Percentiles rank a stretch among this genome's conserved stretches.
Conservation (phyloP, 2,797 vertebrate genomes). For the Emys orbicularis region DNA sequence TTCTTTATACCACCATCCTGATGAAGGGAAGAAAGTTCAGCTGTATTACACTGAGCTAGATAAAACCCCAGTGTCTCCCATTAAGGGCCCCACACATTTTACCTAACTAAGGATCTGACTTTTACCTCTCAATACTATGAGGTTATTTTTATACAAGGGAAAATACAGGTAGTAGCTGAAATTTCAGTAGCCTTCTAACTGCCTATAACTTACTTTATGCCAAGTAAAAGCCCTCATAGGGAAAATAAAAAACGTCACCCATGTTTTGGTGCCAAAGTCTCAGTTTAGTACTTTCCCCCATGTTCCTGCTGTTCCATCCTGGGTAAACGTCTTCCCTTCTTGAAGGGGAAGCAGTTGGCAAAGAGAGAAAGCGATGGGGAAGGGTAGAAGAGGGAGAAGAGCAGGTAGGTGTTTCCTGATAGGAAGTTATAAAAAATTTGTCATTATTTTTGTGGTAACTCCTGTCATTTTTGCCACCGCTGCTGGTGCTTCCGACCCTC, state of each 20-base stretch:
- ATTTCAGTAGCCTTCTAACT: no score
- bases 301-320: neutral
- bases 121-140: neutral
- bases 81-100: neutral
- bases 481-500: neutral
- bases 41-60: neutral
- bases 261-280: neutral
- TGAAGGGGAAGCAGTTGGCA: neutral
- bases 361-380: neutral
- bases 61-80: neutral
- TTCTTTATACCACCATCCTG: neutral
- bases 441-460: neutral
- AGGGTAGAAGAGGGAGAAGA: neutral
- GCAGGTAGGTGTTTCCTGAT: no score
- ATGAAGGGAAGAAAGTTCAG: neutral
- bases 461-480: neutral
- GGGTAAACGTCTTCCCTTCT: neutral
- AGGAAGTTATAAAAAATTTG: neutral
- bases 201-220: no score
- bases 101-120: neutral
- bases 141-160: no score
- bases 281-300: neutral
- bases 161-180: no score
- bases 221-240: neutral
- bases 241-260: neutral